phyloP scores from a whole-genome alignment of 2,113 vertebrate species.

The Atractosteus spatula region DNA sequence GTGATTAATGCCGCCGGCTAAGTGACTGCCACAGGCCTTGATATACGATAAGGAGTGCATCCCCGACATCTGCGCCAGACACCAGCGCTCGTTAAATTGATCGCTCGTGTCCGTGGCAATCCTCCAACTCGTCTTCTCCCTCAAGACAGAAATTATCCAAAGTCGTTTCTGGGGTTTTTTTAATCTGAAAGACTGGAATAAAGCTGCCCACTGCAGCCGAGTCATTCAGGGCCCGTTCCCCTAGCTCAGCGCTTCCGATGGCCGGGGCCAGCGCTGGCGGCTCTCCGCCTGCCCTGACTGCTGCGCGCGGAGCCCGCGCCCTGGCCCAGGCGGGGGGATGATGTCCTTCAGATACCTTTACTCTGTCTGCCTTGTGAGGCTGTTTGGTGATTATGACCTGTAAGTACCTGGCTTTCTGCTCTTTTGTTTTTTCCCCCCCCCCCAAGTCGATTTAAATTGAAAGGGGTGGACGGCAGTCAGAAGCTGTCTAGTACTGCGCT shows the following conservation, averaged over 20 bases:
- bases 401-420: conserved; percentile 49
- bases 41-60: conserved; percentile 25
- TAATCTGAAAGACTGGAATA: conserved; percentile 1
- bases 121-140: conserved; percentile 38
- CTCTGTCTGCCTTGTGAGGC: conserved; percentile 66
- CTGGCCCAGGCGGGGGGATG: conserved; percentile 58
- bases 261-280: conserved; percentile 9
- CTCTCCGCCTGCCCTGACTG: conserved; percentile 33
- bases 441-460: too few relatives aligned
- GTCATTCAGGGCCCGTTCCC: background rate
- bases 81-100: conserved; percentile 36
- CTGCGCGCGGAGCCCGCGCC: conserved; percentile 19
- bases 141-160: conserved; percentile 35
- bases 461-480: too few relatives aligned
- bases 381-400: conserved; percentile 64
- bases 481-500: too few relatives aligned
- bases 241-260: conserved; percentile 15
- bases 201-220: conserved; percentile 23
- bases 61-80: conserved; percentile 23
- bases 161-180: conserved; percentile 8
- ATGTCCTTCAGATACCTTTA: conserved; percentile 70
- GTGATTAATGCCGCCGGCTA: conserved; percentile 32
- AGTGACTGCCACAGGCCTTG: conserved; percentile 18
- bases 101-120: conserved; percentile 39
- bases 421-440: too few relatives aligned